A percentile compares a stretch with the other conserved stretches of the same genome.
phyloP scores from a whole-genome alignment of 2,888 invertebrate genomes.

The Camptogramma bilineatum region DNA sequence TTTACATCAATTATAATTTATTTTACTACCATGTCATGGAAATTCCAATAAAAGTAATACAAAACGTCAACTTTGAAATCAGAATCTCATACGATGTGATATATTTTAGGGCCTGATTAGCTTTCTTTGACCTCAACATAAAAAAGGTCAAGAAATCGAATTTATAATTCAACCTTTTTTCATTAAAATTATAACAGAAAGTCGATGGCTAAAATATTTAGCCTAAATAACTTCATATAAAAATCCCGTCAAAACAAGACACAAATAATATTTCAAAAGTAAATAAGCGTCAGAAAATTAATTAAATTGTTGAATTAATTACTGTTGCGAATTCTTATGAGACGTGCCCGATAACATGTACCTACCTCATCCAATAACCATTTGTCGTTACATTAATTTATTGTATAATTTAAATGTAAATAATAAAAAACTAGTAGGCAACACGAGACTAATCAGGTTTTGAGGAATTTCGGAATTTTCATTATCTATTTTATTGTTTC shows the following conservation, averaged over 20 bases:
- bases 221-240: background rate
- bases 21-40: constrained; percentile 49
- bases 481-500: constrained; percentile 73
- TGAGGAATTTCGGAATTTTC: constrained; percentile 78
- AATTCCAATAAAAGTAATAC: constrained; percentile 61
- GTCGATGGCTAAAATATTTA: background rate
- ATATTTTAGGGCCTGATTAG: constrained; percentile 53
- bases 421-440: constrained; percentile 67
- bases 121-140: constrained; percentile 62
- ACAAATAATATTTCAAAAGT: constrained; percentile 18
- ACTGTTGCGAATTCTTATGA: constrained; percentile 61
- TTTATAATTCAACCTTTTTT: constrained; percentile 2
- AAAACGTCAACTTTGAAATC: constrained; percentile 63
- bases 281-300: constrained; percentile 24
- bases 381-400: constrained; percentile 82
- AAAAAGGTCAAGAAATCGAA: constrained; percentile 25
- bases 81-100: constrained; percentile 59
- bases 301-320: constrained; percentile 26
- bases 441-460: constrained; percentile 64
- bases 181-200: constrained; percentile 12
- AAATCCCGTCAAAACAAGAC: constrained; percentile 1
- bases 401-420: constrained; percentile 69
- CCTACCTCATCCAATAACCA: constrained; percentile 68
- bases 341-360: constrained; percentile 58
- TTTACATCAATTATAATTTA: constrained; percentile 52